phyloP scores from a whole-genome alignment of 2,888 invertebrate genomes.

The Chaetogeoica ovagalla region DNA sequence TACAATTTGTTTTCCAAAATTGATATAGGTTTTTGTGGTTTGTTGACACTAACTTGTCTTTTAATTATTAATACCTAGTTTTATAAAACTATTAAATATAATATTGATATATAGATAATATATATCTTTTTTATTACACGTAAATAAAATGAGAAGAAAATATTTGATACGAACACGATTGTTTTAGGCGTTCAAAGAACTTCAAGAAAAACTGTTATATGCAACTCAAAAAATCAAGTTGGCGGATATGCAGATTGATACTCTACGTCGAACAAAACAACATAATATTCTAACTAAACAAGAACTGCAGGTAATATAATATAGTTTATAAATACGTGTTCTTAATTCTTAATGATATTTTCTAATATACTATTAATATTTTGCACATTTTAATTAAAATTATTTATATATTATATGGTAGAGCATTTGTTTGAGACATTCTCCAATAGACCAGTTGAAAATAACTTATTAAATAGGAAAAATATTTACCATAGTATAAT shows the following conservation, averaged over 20 bases:
- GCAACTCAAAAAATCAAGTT: slow-evolving; percentile 78
- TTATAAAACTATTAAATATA: no score
- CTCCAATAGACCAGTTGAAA: no score
- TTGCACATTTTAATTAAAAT: neutral
- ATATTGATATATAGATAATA: no score
- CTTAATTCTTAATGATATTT: neutral
- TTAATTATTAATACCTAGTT: no score
- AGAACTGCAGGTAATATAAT: slow-evolving; percentile 61
- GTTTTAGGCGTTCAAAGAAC: slow-evolving; percentile 73
- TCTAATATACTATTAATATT: neutral
- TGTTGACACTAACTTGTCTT: no score
- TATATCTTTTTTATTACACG: no score
- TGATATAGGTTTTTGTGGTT: no score
- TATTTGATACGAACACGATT: neutral
- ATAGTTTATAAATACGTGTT: slow-evolving; percentile 2
- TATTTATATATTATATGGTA: neutral
- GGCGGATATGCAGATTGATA: slow-evolving; percentile 76
- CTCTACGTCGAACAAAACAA: slow-evolving; percentile 69
- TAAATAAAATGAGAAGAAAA: neutral
- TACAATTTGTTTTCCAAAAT: no score
- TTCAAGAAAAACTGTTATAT: slow-evolving; percentile 79
- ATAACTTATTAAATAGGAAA: no score
- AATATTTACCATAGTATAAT: no score
- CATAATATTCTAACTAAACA: slow-evolving; percentile 74
- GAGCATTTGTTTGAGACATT: no score